phyloP scores from a whole-genome alignment of 1,140 invertebrate genomes.

The Drosophila pectinifera region DNA sequence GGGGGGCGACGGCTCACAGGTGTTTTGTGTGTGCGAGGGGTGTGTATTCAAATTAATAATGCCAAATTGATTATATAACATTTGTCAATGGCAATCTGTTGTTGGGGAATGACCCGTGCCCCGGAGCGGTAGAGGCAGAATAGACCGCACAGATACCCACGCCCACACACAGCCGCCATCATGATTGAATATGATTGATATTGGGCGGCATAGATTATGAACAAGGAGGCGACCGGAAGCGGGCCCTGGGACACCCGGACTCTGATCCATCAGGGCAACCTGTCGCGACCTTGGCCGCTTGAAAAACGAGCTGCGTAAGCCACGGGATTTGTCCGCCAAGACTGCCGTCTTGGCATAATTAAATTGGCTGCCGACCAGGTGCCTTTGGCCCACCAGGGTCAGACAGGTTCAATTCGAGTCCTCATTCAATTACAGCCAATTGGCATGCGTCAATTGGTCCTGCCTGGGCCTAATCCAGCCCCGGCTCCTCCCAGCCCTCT shows the following conservation, averaged over 20 bases:
- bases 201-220: constrained; percentile 72
- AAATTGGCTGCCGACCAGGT: constrained; percentile 51
- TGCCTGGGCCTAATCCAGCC: not conserved
- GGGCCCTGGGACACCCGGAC: not conserved
- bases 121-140: constrained; percentile 1
- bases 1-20: constrained; percentile 39
- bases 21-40: constrained; percentile 32
- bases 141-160: constrained; percentile 26
- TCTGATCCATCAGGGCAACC: constrained; percentile 46
- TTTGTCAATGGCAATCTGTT: constrained; percentile 74
- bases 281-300: constrained; percentile 63
- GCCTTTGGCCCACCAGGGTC: too few species aligned
- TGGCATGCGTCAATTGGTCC: constrained; percentile 35
- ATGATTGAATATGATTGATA: constrained; percentile 81
- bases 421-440: constrained; percentile 44
- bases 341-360: constrained; percentile 70
- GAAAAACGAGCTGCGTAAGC: constrained; percentile 67
- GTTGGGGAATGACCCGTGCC: constrained; percentile 39
- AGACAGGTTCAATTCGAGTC: constrained; percentile 17
- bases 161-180: constrained; percentile 5
- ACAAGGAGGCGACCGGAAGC: constrained; percentile 11
- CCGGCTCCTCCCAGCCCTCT: not conserved
- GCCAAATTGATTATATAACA: constrained; percentile 77
- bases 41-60: constrained; percentile 78
- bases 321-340: constrained; percentile 59